Conservation (phyloP, 2,888 invertebrate genomes). For the Candidula unifasciata region DNA sequence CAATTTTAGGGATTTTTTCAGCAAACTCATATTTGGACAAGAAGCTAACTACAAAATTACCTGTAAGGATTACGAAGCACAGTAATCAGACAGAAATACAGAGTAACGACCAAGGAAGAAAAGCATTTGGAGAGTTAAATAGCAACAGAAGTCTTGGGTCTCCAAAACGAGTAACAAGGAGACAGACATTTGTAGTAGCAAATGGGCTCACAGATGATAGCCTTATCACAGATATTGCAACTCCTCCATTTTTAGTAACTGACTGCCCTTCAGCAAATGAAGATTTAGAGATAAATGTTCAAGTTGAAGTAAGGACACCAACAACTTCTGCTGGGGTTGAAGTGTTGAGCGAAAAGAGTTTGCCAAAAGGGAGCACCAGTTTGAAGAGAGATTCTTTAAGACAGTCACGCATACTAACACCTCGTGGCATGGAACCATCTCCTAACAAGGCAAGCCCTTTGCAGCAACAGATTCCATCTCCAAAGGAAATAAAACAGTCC, state of each 20-base stretch:
- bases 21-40: not conserved
- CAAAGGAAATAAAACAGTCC: not conserved
- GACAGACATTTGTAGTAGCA: slow-evolving; percentile 39
- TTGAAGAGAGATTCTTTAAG: not conserved
- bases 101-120: not conserved
- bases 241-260: slow-evolving; percentile 18
- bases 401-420: not conserved
- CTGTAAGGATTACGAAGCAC: slow-evolving; percentile 6
- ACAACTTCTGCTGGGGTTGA: not conserved
- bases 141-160: not conserved
- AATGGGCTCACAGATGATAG: not conserved
- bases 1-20: not conserved
- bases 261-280: not conserved
- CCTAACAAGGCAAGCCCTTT: not conserved
- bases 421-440: not conserved
- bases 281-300: not conserved
- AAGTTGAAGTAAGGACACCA: not conserved
- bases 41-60: slow-evolving; percentile 17
- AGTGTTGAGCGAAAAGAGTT: not conserved
- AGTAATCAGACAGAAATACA: not conserved
- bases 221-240: slow-evolving; percentile 21
- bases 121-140: not conserved
- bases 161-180: not conserved
- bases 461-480: not conserved
- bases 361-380: not conserved